phyloP scores from a whole-genome alignment of 2,888 invertebrate species.

The Zaprionus obscuricornis region DNA sequence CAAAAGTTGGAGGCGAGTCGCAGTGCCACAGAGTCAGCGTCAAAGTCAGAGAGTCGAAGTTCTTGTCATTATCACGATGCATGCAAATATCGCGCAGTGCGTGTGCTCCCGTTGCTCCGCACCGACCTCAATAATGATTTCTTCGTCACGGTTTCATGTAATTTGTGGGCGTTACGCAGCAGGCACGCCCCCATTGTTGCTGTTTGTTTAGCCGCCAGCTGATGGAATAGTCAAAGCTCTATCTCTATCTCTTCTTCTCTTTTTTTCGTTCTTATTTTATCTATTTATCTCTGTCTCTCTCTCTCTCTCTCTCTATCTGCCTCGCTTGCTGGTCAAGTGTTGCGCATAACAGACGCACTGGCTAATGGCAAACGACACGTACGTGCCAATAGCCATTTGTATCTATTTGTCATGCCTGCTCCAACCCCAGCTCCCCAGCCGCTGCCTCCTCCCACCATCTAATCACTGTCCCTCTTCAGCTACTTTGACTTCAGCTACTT shows the following conservation, averaged over 20 bases:
- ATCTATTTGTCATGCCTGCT: constrained; percentile 75
- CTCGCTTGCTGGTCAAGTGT: constrained; percentile 42
- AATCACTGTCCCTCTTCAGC: neutral
- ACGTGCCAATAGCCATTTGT: constrained; percentile 80
- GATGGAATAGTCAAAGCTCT: constrained; percentile 27
- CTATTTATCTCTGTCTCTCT: no score
- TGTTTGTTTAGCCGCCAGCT: constrained; percentile 44
- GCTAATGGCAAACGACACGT: constrained; percentile 76
- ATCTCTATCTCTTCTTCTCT: no score
- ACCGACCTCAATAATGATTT: constrained; percentile 31
- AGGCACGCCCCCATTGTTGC: constrained; percentile 29
- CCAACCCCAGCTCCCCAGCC: no score
- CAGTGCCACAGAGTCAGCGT: neutral
- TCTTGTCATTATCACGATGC: constrained; percentile 45
- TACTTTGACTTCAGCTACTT: no score
- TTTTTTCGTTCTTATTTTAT: no score
- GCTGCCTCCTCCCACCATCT: neutral
- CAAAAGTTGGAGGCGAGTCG: constrained; percentile 7
- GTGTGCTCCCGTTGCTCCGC: constrained; percentile 4
- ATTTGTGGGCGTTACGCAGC: constrained; percentile 49
- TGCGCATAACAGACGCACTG: constrained; percentile 64
- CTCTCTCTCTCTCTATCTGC: constrained; percentile 2
- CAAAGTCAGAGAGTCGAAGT: neutral
- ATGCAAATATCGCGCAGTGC: constrained; percentile 46
- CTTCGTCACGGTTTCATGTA: constrained; percentile 29